Base-by-base conservation (phyloP, 2,888 invertebrate species). In the Podabrus alpinus region DNA sequence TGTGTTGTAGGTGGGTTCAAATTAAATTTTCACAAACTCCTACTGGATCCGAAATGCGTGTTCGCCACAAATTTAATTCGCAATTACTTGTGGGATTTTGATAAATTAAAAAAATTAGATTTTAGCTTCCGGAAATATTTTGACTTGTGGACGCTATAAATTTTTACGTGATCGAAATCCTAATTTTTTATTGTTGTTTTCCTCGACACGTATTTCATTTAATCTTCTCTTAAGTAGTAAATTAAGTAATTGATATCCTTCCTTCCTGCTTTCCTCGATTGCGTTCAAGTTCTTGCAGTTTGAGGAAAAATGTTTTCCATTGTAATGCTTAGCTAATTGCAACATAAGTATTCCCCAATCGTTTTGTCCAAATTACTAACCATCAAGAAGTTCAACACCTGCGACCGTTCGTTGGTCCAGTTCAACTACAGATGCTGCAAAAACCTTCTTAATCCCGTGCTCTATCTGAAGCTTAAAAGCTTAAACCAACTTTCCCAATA, bases 401-500 rank as follows among this genome's bases (percentile, higher is more conserved):
- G 73, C 73, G 69, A 73, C 72, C 72, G 13, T 68, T 64, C 62
- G 19, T 64, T 64, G 15, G 69, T 69, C 69, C 69, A 66, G 59
- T 62, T 59, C 17, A 69, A 61, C 59, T 73, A 67, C 73, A 73
- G 73, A 73, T 73, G 73, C 68, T 73, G 69, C 73, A 64, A 64
- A 73, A 69, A 67, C 60, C 73, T 62, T 59, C 62, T 59, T 73
- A 73, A 73, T 73, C 73, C 73, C 19, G 59, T 69, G 69, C 69
- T 73, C 73, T 69, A 73, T 73, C 64, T 69, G 24, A 19, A 68
- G 71, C 62, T 71, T 74, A 71, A 71, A 68, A 74, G 74, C 71
- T 74, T 74, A 74, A 62, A 68, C 24, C 68, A 71, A 74, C 71
- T 71, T 74, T 74, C 71, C 71, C 62, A 71, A 71, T 74, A 74